Percentiles rank a stretch among this genome's conserved stretches.
phyloP scores from a whole-genome alignment of 2,888 invertebrate species.

The Melinopterus prodromus region DNA sequence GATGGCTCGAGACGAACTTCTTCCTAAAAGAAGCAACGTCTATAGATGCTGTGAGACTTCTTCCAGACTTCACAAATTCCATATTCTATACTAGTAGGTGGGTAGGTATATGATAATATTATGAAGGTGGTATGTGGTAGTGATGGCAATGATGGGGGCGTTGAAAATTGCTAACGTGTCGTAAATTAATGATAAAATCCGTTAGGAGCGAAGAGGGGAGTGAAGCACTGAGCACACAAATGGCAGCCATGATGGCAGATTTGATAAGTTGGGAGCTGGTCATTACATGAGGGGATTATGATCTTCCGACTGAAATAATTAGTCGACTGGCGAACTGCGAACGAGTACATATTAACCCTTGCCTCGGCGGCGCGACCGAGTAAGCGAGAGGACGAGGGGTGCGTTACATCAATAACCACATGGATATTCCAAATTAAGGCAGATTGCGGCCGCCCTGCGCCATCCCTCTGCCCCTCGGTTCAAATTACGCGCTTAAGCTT shows the following conservation, averaged over 20 bases:
- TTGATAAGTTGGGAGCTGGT: constrained; percentile 61
- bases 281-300: constrained; percentile 62
- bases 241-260: constrained; percentile 61
- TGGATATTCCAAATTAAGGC: constrained; percentile 61
- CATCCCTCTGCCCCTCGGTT: constrained; percentile 44
- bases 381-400: constrained; percentile 43
- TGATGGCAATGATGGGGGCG: too few relatives aligned
- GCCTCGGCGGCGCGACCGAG: constrained; percentile 42
- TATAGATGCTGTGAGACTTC: too few relatives aligned
- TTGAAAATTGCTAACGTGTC: constrained; percentile 48
- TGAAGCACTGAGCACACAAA: constrained; percentile 53
- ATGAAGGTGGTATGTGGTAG: too few relatives aligned
- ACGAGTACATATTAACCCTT: constrained; percentile 62
- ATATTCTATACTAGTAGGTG: too few relatives aligned
- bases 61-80: too few relatives aligned
- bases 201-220: constrained; percentile 38
- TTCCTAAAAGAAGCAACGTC: too few relatives aligned
- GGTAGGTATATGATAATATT: too few relatives aligned
- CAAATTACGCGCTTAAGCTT: constrained; percentile 46
- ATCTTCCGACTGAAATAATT: constrained; percentile 62
- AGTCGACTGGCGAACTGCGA: constrained; percentile 58
- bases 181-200: constrained; percentile 54
- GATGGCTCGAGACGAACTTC: too few relatives aligned
- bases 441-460: constrained; percentile 53
- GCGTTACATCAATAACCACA: constrained; percentile 61